A percentile compares a stretch with the other conserved stretches of the same genome.
phyloP scores from a whole-genome alignment of 2,797 vertebrate genomes.

The Pseudomugil tenellus region DNA sequence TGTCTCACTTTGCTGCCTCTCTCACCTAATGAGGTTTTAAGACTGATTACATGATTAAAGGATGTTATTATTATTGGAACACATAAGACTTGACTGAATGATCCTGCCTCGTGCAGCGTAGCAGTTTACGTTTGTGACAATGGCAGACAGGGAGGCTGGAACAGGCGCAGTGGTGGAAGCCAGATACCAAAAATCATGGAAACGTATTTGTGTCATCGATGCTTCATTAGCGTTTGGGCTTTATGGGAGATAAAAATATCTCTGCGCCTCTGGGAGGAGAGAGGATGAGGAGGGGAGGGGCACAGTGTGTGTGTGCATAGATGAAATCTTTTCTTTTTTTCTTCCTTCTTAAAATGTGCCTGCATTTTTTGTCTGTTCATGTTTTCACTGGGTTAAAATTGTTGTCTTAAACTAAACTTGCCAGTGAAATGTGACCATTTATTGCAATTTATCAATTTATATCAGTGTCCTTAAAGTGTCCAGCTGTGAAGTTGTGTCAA shows the following conservation, averaged over 20 bases:
- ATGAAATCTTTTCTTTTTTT: background rate
- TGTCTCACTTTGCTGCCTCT: slow-evolving; percentile 18
- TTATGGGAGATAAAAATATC: slow-evolving; percentile 80
- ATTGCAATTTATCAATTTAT: slow-evolving; percentile 8
- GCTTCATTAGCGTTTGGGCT: slow-evolving; percentile 77
- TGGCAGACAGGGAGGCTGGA: slow-evolving; percentile 20
- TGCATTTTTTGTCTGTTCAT: slow-evolving; percentile 4
- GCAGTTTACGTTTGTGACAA: slow-evolving; percentile 16
- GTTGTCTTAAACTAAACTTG: slow-evolving; percentile 14
- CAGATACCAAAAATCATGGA: slow-evolving; percentile 47
- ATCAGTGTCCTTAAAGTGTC: slow-evolving; percentile 38
- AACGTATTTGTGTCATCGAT: slow-evolving; percentile 62
- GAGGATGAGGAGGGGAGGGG: slow-evolving; percentile 45
- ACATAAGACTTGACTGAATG: background rate
- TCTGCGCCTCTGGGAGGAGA: slow-evolving; percentile 70
- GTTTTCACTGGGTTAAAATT: background rate
- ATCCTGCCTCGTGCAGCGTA: slow-evolving; percentile 6
- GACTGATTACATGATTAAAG: slow-evolving; percentile 8
- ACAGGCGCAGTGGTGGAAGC: slow-evolving; percentile 13
- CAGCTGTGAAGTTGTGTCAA: slow-evolving; percentile 46
- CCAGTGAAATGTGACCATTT: slow-evolving; percentile 19
- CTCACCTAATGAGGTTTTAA: slow-evolving; percentile 19
- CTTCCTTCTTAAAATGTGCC: background rate
- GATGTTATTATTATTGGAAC: background rate
- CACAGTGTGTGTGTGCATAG: slow-evolving; percentile 15